These are phyloP conservation scores for Anastatus disparis DNA, from an alignment of 1,140 invertebrate genomes.

Conservation along the genomic window DNA sequence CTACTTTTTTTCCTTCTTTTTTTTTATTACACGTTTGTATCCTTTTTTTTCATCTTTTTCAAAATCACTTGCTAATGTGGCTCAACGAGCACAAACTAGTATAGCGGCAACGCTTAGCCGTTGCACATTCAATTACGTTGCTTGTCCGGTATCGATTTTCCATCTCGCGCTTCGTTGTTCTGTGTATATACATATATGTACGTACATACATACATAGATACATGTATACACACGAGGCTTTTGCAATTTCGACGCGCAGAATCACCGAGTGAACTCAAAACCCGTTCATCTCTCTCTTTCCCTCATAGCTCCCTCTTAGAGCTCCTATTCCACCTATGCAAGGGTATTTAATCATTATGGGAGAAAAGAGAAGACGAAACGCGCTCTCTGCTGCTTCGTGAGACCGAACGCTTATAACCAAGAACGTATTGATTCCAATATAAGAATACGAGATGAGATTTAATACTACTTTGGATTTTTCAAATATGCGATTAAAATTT, in stretches of 20 bases:
- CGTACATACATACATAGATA: no score
- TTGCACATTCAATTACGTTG: conserved; percentile 17
- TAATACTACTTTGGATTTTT: no score
- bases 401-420: no score
- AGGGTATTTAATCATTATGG: conserved; percentile 8
- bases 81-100: not conserved
- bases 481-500: no score
- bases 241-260: not conserved
- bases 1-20: not conserved
- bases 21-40: not conserved
- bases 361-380: not conserved
- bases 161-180: not conserved
- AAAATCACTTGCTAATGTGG: conserved; percentile 3
- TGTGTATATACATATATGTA: no score
- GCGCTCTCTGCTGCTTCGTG: no score
- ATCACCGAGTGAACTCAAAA: no score
- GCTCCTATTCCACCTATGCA: not conserved
- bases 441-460: not conserved
- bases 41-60: no score
- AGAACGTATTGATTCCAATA: not conserved
- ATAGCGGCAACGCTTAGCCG: no score
- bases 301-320: no score
- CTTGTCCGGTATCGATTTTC: conserved; percentile 4
- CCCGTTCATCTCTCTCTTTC: no score
- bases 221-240: not conserved